These are phyloP conservation scores for Troglohyphantes excavatus DNA, from an alignment of 2,888 invertebrate species.

Conservation along the genomic window DNA sequence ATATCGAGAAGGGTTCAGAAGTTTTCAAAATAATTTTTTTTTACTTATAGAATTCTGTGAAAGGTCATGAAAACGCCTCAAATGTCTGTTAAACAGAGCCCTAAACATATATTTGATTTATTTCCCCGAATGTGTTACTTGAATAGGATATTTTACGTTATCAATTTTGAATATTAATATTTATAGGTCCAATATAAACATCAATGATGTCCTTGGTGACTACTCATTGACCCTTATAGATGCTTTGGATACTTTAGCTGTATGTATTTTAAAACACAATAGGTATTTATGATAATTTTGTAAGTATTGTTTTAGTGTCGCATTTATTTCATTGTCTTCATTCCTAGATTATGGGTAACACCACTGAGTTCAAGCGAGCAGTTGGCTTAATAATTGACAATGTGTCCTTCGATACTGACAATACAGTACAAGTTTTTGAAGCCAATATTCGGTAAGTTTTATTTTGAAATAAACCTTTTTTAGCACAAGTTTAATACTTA, in stretches of 20 bases:
- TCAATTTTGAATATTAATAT: no score
- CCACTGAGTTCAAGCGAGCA: conserved; percentile 85
- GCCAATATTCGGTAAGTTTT: conserved; percentile 85
- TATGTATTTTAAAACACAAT: conserved; percentile 81
- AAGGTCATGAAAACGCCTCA: no score
- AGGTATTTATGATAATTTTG: background rate
- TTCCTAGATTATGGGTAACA: conserved; percentile 85
- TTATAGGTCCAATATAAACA: conserved; percentile 86
- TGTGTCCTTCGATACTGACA: conserved; percentile 86
- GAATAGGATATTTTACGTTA: no score
- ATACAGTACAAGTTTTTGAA: conserved; percentile 87
- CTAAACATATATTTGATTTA: no score
- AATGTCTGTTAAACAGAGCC: no score
- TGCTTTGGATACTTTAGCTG: conserved; percentile 85
- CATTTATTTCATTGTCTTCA: background rate
- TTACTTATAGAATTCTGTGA: no score
- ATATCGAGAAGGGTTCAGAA: no score
- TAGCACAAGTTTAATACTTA: no score
- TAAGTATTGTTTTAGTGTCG: no score
- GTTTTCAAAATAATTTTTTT: no score
- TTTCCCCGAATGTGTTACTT: no score
- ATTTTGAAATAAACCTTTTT: background rate
- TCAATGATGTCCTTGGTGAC: conserved; percentile 87
- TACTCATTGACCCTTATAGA: conserved; percentile 86
- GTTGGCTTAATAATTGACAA: conserved; percentile 85